These are phyloP conservation scores for Formica aserva DNA, from an alignment of 2,888 invertebrate species.

Conservation along the genomic window DNA sequence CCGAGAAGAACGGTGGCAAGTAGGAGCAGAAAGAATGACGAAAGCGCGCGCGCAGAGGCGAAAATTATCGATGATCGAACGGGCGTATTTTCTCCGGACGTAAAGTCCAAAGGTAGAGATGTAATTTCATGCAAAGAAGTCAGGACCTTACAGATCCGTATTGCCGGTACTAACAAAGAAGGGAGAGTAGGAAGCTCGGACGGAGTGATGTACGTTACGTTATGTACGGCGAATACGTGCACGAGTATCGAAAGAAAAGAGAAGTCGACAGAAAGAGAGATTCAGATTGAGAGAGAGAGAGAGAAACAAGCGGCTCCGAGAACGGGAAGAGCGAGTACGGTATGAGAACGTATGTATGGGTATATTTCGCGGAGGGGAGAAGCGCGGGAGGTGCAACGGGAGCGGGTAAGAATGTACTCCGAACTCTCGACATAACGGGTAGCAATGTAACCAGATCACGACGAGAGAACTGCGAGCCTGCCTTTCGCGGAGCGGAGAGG, in stretches of 20 bases:
- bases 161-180: conserved; percentile 38
- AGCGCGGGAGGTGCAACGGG: conserved; percentile 55
- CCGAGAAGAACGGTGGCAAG: not conserved
- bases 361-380: conserved; percentile 36
- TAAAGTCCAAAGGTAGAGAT: conserved; percentile 74
- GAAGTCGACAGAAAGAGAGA: conserved; percentile 45
- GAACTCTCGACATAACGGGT: conserved; percentile 81
- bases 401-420: conserved; percentile 77
- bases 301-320: not conserved
- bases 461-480: conserved; percentile 65
- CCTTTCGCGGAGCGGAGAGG: conserved; percentile 49
- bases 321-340: conserved; percentile 47
- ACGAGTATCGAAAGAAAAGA: conserved; percentile 45
- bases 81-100: conserved; percentile 69
- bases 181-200: conserved; percentile 59
- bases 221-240: conserved; percentile 65
- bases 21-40: not conserved
- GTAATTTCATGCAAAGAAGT: conserved; percentile 80
- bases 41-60: conserved; percentile 27
- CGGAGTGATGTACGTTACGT: conserved; percentile 66
- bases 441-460: conserved; percentile 82
- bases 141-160: conserved; percentile 57
- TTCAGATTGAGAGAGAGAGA: conserved; percentile 1
- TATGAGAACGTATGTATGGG: conserved; percentile 54
- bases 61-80: conserved; percentile 54